Evolutionary conservation across 2,113 vertebrate species (phyloP), one percentile per base, ranked within the genome.

Genomic region (Zapornia atra): DNA sequence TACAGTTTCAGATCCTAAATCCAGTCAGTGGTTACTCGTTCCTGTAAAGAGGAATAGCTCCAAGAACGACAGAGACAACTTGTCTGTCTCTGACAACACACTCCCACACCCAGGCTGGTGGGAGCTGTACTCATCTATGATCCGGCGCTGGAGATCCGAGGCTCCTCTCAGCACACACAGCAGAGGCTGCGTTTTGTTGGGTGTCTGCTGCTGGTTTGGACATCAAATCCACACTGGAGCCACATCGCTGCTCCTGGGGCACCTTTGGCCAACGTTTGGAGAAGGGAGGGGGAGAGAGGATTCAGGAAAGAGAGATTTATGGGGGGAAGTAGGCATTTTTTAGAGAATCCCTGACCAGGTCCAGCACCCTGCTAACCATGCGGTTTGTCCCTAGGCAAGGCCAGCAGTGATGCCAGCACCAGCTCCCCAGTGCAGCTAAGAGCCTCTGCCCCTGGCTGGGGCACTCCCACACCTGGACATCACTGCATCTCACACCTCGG

Each of bases 101-200:
- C 88, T 94, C 94, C 95, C 89, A 96, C 95, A 60, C 8, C 72
- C 91, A 64, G 86, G 60, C 91, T 96, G 95, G 34, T 89, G 78
- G 60, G 24, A 61, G 69, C 54, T 54, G 66, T 4, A n/a, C 50
- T 66, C 88, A 76, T 13, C 66, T 28, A 5, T 5, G 82, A 89
- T 34, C 63, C 33, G 40, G 44, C 82, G 79, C 75, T 66, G 40
- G 66, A 92, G 34, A 79, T 33, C 38, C 33, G 69, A 81, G 26
- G 15, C 51, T 56, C 36, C 72, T 34, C 15, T 8, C 0, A 2
- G 75, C n/a, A 88, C 60, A 54, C 80, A 86, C 53, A 77, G n/a
- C n/a, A 38, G 65, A 63, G 36, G 29, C 82, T 54, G 50, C 5
- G 20, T 73, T 82, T 48, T 28, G 81, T 38, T 36, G 64, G 36